A percentile compares a stretch with the other conserved stretches of the same genome.
Conservation (phyloP, 2,888 invertebrate genomes). For the Eupithecia subumbrata region DNA sequence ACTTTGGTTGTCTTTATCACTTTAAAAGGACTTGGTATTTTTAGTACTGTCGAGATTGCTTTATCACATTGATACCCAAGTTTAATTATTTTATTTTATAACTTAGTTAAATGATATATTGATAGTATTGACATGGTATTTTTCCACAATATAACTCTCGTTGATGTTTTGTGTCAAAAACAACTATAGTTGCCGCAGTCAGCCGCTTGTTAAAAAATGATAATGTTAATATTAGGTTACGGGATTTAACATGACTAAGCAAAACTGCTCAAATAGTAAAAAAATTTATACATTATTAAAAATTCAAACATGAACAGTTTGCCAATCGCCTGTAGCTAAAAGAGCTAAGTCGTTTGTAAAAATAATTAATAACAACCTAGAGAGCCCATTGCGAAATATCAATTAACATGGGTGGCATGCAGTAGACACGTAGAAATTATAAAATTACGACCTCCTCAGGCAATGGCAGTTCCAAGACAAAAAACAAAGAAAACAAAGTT, state of each 20-base stretch:
- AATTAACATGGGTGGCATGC: slow-evolving; percentile 67
- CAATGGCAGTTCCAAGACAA: slow-evolving; percentile 44
- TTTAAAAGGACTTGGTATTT: not conserved
- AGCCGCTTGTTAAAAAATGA: not conserved
- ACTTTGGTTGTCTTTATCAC: not conserved
- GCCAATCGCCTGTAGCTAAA: slow-evolving; percentile 18
- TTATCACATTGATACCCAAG: not conserved
- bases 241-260: not conserved
- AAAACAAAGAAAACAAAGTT: slow-evolving; percentile 38
- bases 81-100: not conserved
- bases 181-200: not conserved
- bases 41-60: not conserved
- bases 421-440: slow-evolving; percentile 57
- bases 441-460: slow-evolving; percentile 63
- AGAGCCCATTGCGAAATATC: slow-evolving; percentile 57
- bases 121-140: not conserved
- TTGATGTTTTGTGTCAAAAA: not conserved
- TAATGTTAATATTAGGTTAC: not conserved
- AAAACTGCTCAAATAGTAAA: not conserved
- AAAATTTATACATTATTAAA: slow-evolving; percentile 15
- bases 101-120: not conserved
- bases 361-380: slow-evolving; percentile 55
- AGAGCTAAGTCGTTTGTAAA: slow-evolving; percentile 27
- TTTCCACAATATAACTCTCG: not conserved
- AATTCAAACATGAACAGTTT: slow-evolving; percentile 12